Conservation (phyloP, 2,888 invertebrate genomes). For the Lymantria monacha region DNA sequence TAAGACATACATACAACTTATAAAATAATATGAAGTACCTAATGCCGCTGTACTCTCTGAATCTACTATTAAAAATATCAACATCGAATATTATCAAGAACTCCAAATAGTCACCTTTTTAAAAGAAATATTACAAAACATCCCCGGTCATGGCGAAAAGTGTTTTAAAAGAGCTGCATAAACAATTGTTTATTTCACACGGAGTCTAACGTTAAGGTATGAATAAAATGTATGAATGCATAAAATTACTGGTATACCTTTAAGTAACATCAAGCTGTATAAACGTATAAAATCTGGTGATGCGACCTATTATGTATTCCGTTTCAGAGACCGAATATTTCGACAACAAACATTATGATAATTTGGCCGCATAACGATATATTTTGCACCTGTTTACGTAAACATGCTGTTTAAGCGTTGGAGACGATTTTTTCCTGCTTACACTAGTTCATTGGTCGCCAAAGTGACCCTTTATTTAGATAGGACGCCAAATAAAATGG, state of each 20-base stretch:
- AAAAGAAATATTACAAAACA: no score
- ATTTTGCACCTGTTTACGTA: slow-evolving; percentile 78
- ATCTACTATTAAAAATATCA: no score
- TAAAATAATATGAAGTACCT: no score
- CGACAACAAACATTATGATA: slow-evolving; percentile 79
- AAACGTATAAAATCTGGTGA: slow-evolving; percentile 61
- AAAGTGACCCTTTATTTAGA: slow-evolving; percentile 38
- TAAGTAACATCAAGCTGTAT: slow-evolving; percentile 49
- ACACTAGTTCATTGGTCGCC: slow-evolving; percentile 40
- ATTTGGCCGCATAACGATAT: slow-evolving; percentile 70
- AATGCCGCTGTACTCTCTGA: no score
- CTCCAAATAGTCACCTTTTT: no score
- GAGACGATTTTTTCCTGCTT: slow-evolving; percentile 55
- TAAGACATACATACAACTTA: slow-evolving; percentile 18
- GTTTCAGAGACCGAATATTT: slow-evolving; percentile 72
- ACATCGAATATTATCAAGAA: no score
- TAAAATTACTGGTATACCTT: slow-evolving; percentile 55
- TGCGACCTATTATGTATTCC: slow-evolving; percentile 70
- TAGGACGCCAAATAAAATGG: slow-evolving; percentile 30
- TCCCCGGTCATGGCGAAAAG: no score
- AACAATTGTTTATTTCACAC: no score
- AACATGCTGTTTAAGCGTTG: slow-evolving; percentile 64
- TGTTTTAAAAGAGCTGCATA: no score
- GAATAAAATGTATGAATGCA: slow-evolving; percentile 61
- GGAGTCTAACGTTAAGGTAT: slow-evolving; percentile 32